phyloP scores from a whole-genome alignment of 2,888 invertebrate genomes.

The Drosophila fungiperda region DNA sequence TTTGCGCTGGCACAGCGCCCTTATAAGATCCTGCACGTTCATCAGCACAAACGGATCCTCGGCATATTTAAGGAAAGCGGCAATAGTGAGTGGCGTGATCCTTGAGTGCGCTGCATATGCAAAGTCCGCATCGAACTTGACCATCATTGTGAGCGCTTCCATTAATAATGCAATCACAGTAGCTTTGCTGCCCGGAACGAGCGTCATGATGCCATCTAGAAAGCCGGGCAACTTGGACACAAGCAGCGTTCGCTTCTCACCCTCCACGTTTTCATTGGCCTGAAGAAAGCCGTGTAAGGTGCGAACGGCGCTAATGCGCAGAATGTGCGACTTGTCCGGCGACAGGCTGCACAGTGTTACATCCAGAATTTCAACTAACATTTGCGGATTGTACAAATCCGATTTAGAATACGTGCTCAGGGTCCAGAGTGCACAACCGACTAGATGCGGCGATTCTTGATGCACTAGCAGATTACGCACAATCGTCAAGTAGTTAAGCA shows the following conservation, averaged over 20 bases:
- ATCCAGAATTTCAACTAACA: conserved; percentile 83
- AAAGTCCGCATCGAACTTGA: conserved; percentile 88
- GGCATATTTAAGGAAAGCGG: conserved; percentile 89
- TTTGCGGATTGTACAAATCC: conserved; percentile 83
- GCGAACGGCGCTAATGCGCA: conserved; percentile 83
- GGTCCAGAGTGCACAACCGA: conserved; percentile 84
- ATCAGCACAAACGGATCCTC: conserved; percentile 88
- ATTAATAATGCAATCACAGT: conserved; percentile 86
- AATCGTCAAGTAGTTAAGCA: conserved; percentile 83
- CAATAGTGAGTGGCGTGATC: conserved; percentile 88
- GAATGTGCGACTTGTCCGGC: conserved; percentile 81
- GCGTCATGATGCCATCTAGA: conserved; percentile 85
- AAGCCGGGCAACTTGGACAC: conserved; percentile 86
- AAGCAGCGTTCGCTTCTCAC: conserved; percentile 84
- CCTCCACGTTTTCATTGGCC: conserved; percentile 85
- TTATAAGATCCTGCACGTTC: conserved; percentile 88
- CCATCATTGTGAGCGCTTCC: conserved; percentile 86
- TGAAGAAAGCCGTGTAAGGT: conserved; percentile 84
- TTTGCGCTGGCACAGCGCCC: conserved; percentile 87
- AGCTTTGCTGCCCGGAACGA: conserved; percentile 86
- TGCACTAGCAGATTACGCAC: conserved; percentile 83
- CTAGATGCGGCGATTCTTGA: conserved; percentile 82
- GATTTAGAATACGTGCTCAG: conserved; percentile 84
- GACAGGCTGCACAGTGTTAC: conserved; percentile 82
- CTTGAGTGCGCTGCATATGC: conserved; percentile 88